phyloP scores from a whole-genome alignment of 1,140 invertebrate genomes.

The Penaeus chinensis region DNA sequence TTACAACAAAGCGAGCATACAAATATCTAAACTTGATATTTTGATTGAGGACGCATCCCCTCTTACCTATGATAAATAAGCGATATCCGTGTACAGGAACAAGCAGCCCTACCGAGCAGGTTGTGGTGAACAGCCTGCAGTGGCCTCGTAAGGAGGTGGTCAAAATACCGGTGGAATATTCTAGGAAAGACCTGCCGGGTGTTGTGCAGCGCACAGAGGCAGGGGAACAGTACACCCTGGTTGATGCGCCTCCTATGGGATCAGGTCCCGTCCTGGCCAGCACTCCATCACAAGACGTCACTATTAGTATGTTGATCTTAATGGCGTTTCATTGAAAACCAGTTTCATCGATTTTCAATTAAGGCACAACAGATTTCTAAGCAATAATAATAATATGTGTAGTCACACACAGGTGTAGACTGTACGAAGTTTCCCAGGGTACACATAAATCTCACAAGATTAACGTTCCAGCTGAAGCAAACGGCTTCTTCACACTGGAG shows the following conservation, averaged over 20 bases:
- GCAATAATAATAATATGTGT: not conserved
- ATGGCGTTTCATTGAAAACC: no score
- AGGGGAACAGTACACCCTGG: constrained; percentile 15
- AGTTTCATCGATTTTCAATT: no score
- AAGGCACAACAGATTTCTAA: no score
- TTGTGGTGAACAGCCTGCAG: constrained; percentile 49
- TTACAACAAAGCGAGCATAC: no score
- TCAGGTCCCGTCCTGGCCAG: not conserved
- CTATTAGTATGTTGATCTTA: constrained; percentile 27
- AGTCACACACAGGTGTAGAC: not conserved
- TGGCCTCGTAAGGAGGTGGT: constrained; percentile 50
- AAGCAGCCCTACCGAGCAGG: not conserved
- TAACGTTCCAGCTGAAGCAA: constrained; percentile 21
- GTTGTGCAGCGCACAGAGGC: not conserved
- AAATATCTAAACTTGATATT: no score
- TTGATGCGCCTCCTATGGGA: constrained; percentile 33
- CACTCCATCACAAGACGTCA: constrained; percentile 21
- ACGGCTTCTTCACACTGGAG: constrained; percentile 40
- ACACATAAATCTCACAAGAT: not conserved
- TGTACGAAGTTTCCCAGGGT: no score
- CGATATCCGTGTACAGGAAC: constrained; percentile 18
- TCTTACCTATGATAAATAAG: not conserved
- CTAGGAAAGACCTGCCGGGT: not conserved
- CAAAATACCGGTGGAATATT: not conserved
- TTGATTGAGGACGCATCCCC: no score